These are phyloP conservation scores for Doris montereyensis DNA, from an alignment of 2,888 invertebrate species.

Conservation along the genomic window DNA sequence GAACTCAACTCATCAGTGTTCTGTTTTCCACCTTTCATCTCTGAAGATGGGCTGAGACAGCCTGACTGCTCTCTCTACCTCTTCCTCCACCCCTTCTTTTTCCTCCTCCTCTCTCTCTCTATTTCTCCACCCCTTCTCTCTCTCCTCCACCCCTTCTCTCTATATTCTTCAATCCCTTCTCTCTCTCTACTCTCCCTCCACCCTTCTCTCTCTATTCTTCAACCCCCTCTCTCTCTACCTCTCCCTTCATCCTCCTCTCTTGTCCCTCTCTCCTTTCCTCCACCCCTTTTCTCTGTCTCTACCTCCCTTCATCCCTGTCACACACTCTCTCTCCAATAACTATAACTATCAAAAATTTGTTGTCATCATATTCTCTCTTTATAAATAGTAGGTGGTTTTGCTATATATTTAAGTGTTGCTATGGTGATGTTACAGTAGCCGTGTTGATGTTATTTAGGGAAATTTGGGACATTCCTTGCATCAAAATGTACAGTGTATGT, in stretches of 20 bases:
- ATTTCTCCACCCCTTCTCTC: not conserved
- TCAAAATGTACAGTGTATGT: too few relatives aligned
- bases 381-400: too few relatives aligned
- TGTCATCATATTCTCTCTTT: not conserved
- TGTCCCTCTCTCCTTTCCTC: not conserved
- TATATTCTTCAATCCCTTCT: not conserved
- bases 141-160: not conserved
- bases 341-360: not conserved
- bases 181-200: not conserved
- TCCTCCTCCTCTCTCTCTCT: not conserved
- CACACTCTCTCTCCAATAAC: too few relatives aligned
- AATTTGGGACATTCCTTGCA: too few relatives aligned
- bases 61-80: not conserved
- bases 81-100: too few relatives aligned
- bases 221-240: not conserved
- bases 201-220: constrained; percentile 17
- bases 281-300: not conserved
- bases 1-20: too few relatives aligned
- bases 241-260: not conserved
- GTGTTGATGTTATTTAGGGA: too few relatives aligned
- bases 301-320: not conserved
- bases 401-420: too few relatives aligned
- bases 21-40: too few relatives aligned
- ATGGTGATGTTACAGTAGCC: too few relatives aligned
- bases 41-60: not conserved